Evolutionary conservation across 2,113 vertebrate genomes (phyloP).

Genomic region (Dasyprocta punctata): DNA sequence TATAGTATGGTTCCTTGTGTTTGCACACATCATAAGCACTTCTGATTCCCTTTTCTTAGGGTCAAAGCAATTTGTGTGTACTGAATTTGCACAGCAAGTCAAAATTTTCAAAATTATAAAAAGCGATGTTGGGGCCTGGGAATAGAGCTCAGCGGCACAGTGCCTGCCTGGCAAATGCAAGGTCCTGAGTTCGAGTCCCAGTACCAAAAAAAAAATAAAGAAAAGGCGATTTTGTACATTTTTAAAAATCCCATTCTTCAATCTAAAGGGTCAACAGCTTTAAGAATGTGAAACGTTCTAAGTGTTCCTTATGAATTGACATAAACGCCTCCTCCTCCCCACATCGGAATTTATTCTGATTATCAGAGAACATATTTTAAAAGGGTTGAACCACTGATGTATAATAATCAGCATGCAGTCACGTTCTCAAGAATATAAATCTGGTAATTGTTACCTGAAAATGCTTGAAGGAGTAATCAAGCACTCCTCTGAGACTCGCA

Average conservation of each 20-base stretch:
- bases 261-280: background rate
- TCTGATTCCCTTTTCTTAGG: background rate
- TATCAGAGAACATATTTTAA: background rate
- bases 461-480: background rate
- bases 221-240: background rate
- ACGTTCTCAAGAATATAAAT: background rate
- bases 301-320: background rate
- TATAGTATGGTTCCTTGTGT: fast-evolving
- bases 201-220: too few species aligned
- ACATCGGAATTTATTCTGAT: background rate
- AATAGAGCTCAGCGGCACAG: too few species aligned
- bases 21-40: background rate
- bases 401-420: background rate
- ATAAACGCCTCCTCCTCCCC: background rate
- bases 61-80: background rate
- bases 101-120: background rate
- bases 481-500: background rate
- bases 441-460: background rate
- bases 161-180: too few species aligned
- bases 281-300: background rate
- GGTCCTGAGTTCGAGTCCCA: too few species aligned
- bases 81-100: background rate
- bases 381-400: background rate
- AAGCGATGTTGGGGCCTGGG: background rate
- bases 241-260: background rate